Evolutionary conservation across 2,888 invertebrate genomes (phyloP).

Genomic region (Orthosia gothica): DNA sequence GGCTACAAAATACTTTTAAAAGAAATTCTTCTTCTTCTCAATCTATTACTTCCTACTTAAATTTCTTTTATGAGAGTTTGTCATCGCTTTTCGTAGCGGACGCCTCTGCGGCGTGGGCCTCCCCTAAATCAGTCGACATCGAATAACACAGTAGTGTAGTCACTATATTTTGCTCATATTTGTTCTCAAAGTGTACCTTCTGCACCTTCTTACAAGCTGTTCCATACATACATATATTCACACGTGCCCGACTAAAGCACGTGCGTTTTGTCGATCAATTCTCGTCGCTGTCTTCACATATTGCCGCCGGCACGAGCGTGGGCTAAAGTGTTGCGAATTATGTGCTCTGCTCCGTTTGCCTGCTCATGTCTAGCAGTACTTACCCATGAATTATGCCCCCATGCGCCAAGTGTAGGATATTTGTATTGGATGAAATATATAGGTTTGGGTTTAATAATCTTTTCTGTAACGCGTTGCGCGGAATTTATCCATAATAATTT

Average conservation of each 20-base stretch:
- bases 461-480: background rate
- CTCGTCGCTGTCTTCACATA: constrained; percentile 23
- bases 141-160: too few species aligned
- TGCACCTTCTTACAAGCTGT: background rate
- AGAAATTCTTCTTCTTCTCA: background rate
- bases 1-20: too few species aligned
- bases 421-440: background rate
- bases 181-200: background rate
- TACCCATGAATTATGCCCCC: background rate
- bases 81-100: too few species aligned
- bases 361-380: background rate
- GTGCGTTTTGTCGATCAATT: constrained; percentile 40
- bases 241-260: constrained; percentile 41
- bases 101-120: too few species aligned
- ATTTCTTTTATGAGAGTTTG: too few species aligned
- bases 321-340: constrained; percentile 22
- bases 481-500: background rate
- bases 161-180: background rate
- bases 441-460: constrained; percentile 1
- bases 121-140: too few species aligned
- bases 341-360: constrained; percentile 9
- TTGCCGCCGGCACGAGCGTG: constrained; percentile 18
- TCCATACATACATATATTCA: background rate
- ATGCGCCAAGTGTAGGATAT: background rate
- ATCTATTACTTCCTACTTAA: too few species aligned